A percentile compares a stretch with the other conserved stretches of the same genome.
Evolutionary conservation across 2,797 vertebrate species (phyloP).

Genomic region (Eulemur rubriventer): DNA sequence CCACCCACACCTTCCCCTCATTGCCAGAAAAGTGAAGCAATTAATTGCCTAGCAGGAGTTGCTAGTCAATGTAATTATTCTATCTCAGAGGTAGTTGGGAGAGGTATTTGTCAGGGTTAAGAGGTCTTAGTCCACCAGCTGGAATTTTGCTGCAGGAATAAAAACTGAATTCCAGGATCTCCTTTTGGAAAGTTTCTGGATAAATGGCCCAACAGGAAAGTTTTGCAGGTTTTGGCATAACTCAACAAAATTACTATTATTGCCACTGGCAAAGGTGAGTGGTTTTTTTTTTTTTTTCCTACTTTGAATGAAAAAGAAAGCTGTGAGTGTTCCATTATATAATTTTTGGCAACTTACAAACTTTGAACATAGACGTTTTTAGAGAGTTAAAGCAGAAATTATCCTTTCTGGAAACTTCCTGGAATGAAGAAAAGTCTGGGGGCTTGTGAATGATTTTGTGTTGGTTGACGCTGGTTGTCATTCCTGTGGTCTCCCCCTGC

Average conservation of each 20-base stretch:
- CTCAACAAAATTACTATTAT: slow-evolving; percentile 33
- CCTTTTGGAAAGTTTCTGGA: background rate
- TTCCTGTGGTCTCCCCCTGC: background rate
- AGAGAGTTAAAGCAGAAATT: background rate
- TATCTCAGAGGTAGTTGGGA: background rate
- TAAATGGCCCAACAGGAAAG: slow-evolving; percentile 26
- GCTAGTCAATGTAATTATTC: background rate
- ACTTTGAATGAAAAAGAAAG: background rate
- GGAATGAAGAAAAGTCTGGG: background rate
- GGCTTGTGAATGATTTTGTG: background rate
- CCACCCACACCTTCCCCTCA: background rate
- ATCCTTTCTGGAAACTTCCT: background rate
- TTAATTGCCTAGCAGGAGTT: slow-evolving; percentile 30
- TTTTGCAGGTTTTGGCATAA: background rate
- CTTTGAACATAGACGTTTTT: background rate
- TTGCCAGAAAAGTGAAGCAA: background rate
- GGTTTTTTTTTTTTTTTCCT: background rate
- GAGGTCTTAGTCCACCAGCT: background rate
- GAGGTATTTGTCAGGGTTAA: background rate
- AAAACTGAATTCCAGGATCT: background rate
- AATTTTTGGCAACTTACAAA: background rate
- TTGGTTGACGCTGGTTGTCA: background rate
- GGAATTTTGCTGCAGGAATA: background rate
- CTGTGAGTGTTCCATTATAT: background rate
- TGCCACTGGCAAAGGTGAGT: slow-evolving; percentile 63